Evolutionary conservation across 2,113 vertebrate genomes (phyloP).

Genomic region (Corvus cornix): DNA sequence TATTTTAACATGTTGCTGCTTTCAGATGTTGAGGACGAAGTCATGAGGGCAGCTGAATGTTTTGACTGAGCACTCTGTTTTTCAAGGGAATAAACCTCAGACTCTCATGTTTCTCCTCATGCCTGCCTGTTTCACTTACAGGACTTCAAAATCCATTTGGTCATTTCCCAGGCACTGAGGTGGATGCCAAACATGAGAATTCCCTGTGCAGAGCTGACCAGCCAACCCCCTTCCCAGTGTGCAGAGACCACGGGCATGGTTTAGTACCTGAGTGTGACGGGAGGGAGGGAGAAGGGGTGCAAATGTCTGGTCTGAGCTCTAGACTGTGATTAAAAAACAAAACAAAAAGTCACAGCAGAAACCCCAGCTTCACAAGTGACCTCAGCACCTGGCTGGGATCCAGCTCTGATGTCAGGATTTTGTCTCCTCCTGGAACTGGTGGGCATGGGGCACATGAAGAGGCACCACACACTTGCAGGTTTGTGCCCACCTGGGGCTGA

Average conservation of each 20-base stretch:
- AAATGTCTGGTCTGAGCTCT: neutral
- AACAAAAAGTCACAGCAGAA: neutral
- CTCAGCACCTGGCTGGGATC: neutral
- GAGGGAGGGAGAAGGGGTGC: neutral
- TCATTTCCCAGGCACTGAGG: neutral
- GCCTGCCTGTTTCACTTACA: neutral
- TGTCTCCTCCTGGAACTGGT: neutral
- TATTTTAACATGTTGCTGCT: neutral
- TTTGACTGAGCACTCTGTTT: neutral
- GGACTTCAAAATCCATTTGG: neutral
- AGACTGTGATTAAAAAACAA: neutral
- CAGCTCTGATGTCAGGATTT: neutral
- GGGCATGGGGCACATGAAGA: neutral
- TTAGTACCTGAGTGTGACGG: neutral
- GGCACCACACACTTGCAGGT: neutral
- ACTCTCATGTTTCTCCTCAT: accelerated
- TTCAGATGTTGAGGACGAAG: neutral
- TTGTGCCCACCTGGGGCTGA: neutral
- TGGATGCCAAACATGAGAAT: neutral
- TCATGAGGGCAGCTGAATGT: neutral
- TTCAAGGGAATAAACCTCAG: neutral
- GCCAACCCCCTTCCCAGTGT: neutral
- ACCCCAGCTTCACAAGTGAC: neutral
- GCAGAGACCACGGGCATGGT: neutral
- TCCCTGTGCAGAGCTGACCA: neutral